These are phyloP conservation scores for Thymelicus acteon DNA, from an alignment of 2,888 invertebrate genomes.

Conservation along the genomic window DNA sequence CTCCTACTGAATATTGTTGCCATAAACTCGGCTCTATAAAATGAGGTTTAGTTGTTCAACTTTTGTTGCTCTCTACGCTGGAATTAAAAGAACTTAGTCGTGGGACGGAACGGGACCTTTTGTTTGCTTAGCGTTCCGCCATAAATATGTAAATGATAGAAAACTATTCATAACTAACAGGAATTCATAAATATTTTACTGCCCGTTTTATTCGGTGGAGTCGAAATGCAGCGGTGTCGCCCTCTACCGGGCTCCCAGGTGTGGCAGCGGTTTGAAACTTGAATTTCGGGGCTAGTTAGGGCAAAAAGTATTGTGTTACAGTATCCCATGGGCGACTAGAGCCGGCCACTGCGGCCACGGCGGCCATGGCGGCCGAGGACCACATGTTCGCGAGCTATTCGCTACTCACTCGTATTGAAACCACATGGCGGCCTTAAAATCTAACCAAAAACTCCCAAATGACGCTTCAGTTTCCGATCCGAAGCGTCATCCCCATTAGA, in stretches of 20 bases:
- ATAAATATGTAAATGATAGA: constrained; percentile 78
- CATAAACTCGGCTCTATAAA: constrained; percentile 79
- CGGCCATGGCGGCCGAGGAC: no score
- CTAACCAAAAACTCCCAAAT: constrained; percentile 63
- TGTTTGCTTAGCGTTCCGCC: constrained; percentile 65
- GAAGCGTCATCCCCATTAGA: constrained; percentile 65
- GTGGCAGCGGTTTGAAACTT: background rate
- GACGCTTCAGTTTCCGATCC: constrained; percentile 58
- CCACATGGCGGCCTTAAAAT: constrained; percentile 50
- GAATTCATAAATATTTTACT: constrained; percentile 68
- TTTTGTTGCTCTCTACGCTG: constrained; percentile 71
- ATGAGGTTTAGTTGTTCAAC: constrained; percentile 77
- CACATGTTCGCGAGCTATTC: constrained; percentile 7
- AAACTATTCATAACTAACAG: constrained; percentile 78
- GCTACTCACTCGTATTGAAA: constrained; percentile 35
- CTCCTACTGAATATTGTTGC: constrained; percentile 81
- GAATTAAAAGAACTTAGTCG: constrained; percentile 74
- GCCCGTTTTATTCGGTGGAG: constrained; percentile 37
- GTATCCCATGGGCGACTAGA: constrained; percentile 10
- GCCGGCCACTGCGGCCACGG: background rate
- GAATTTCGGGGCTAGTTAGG: constrained; percentile 14
- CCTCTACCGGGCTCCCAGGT: constrained; percentile 12
- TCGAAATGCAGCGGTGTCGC: constrained; percentile 40
- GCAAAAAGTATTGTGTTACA: constrained; percentile 26
- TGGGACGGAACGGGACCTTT: constrained; percentile 61